Percentiles rank a stretch among this genome's conserved stretches.
Conservation (phyloP, 2,113 vertebrate genomes). For the Beaufortia kweichowensis region DNA sequence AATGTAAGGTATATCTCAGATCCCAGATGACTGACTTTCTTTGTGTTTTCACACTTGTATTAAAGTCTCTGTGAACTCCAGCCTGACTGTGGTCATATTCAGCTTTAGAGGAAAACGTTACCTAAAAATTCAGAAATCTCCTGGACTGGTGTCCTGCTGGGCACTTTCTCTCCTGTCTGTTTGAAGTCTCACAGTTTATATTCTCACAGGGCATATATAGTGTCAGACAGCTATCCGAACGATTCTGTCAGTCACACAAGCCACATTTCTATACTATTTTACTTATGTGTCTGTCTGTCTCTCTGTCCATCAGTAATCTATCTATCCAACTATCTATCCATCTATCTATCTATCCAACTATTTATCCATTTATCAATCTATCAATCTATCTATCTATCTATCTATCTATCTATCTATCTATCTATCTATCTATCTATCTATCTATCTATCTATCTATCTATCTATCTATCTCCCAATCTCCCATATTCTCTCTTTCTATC, state of each 20-base stretch:
- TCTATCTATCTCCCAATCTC: too few relatives aligned
- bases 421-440: too few relatives aligned
- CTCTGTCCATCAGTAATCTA: too few relatives aligned
- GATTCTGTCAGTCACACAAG: constrained; percentile 7
- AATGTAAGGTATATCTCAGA: too few relatives aligned
- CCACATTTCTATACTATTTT: neutral
- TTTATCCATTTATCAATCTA: too few relatives aligned
- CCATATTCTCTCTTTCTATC: too few relatives aligned
- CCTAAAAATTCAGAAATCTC: constrained; percentile 54
- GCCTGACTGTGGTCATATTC: constrained; percentile 58
- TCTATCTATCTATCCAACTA: too few relatives aligned
- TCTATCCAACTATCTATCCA: too few relatives aligned
- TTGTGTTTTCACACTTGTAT: constrained; percentile 64
- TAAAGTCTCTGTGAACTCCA: constrained; percentile 67
- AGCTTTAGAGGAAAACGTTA: constrained; percentile 52
- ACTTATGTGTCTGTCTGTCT: too few relatives aligned
- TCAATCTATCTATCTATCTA: too few relatives aligned
- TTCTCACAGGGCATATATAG: constrained; percentile 32
- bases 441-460: too few relatives aligned
- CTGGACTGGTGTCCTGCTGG: constrained; percentile 39
- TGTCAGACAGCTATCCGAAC: constrained; percentile 33
- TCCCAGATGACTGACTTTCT: constrained; percentile 22
- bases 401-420: too few relatives aligned
- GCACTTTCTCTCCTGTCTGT: neutral
- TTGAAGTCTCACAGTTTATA: constrained; percentile 38